A percentile compares a stretch with the other conserved stretches of the same genome.
These are phyloP conservation scores for Glossophaga mutica DNA, from an alignment of 2,797 vertebrate genomes.

Conservation along the genomic window DNA sequence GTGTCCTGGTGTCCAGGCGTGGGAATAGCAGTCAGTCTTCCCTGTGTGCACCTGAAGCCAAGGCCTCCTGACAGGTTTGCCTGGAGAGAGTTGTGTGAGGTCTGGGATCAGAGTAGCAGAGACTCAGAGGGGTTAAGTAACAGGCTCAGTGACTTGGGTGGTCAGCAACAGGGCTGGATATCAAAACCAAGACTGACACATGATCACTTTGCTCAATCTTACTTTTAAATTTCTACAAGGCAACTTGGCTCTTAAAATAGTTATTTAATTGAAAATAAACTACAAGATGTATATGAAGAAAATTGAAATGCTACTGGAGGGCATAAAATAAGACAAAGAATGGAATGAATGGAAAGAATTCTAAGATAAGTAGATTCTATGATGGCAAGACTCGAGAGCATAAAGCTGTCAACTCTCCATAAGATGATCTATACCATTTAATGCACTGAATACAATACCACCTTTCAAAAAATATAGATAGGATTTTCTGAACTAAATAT, in stretches of 20 bases:
- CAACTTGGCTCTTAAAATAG: background rate
- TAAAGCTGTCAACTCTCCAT: background rate
- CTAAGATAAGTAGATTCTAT: background rate
- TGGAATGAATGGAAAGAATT: background rate
- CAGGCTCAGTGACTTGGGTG: background rate
- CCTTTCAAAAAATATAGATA: background rate
- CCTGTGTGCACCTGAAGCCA: background rate
- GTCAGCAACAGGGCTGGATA: background rate
- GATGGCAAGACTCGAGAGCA: background rate
- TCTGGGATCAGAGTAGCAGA: background rate
- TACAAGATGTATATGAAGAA: background rate
- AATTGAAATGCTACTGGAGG: background rate
- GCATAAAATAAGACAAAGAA: background rate
- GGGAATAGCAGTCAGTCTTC: accelerated
- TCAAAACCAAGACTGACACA: background rate
- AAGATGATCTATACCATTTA: too few species aligned
- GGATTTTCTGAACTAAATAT: background rate
- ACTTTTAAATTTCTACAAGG: background rate
- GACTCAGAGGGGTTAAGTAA: background rate
- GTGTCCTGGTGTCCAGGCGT: background rate
- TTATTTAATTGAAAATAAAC: background rate
- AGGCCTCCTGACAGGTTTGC: accelerated
- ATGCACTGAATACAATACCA: too few species aligned
- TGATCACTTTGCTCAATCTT: background rate
- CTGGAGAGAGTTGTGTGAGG: background rate